Conservation (phyloP, 2,113 vertebrate genomes). For the Cynopterus brachyotis region DNA sequence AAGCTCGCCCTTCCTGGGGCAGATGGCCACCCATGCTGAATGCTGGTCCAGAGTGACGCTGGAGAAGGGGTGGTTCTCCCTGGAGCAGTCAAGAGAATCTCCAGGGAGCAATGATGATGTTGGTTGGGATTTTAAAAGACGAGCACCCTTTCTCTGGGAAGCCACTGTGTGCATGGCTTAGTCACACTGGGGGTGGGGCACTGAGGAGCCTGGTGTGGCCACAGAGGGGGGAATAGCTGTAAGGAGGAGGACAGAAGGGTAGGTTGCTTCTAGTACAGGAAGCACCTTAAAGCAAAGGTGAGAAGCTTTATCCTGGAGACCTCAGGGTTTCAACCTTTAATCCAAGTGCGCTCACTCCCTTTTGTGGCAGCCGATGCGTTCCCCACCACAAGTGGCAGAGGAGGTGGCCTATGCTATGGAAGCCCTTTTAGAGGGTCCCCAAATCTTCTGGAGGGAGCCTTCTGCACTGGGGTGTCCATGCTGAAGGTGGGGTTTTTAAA, state of each 20-base stretch:
- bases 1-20: neutral
- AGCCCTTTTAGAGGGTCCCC: neutral
- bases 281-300: neutral
- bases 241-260: neutral
- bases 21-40: accelerated
- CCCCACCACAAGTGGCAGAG: neutral
- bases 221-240: accelerated
- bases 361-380: neutral
- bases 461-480: neutral
- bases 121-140: neutral
- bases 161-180: neutral
- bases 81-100: neutral
- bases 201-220: neutral
- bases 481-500: neutral
- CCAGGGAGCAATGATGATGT: neutral
- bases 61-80: neutral
- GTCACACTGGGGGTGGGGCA: no score
- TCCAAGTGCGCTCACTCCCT: neutral
- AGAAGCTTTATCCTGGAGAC: neutral
- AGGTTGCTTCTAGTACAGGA: neutral
- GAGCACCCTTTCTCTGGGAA: neutral
- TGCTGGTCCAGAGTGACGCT: neutral
- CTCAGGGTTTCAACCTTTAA: neutral
- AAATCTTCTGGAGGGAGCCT: neutral
- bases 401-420: no score